Evolutionary conservation across 2,888 invertebrate species (phyloP).

Genomic region (Deroplatys truncata): DNA sequence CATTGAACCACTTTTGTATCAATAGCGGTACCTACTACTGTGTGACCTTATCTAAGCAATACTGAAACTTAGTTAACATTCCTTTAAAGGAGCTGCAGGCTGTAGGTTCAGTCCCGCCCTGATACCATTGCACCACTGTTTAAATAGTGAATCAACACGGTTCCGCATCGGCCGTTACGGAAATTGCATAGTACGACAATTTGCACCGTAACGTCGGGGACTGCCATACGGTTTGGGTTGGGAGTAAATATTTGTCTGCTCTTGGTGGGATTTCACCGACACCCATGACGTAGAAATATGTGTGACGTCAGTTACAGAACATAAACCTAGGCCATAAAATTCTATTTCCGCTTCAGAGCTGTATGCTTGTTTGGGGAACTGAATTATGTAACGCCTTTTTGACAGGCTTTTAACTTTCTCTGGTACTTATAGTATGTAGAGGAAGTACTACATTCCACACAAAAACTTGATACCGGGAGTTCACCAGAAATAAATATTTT

Average conservation of each 20-base stretch:
- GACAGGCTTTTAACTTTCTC: background rate
- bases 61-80: background rate
- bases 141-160: background rate
- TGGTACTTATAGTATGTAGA: too few relatives aligned
- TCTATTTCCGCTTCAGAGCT: background rate
- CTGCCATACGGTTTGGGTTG: background rate
- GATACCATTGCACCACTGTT: background rate
- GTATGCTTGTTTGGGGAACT: background rate
- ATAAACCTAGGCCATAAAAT: background rate
- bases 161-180: background rate
- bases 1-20: too few relatives aligned
- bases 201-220: background rate
- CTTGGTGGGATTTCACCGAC: background rate
- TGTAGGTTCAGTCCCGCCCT: background rate
- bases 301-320: background rate
- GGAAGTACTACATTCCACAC: too few relatives aligned
- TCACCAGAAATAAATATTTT: too few relatives aligned
- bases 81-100: background rate
- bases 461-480: too few relatives aligned
- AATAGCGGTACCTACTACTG: too few relatives aligned
- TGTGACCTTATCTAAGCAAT: too few relatives aligned
- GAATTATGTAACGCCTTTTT: background rate
- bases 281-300: background rate
- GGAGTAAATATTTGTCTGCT: background rate
- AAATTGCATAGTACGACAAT: background rate